Evolutionary conservation across 2,888 invertebrate genomes (phyloP).

Genomic region (Actias luna): DNA sequence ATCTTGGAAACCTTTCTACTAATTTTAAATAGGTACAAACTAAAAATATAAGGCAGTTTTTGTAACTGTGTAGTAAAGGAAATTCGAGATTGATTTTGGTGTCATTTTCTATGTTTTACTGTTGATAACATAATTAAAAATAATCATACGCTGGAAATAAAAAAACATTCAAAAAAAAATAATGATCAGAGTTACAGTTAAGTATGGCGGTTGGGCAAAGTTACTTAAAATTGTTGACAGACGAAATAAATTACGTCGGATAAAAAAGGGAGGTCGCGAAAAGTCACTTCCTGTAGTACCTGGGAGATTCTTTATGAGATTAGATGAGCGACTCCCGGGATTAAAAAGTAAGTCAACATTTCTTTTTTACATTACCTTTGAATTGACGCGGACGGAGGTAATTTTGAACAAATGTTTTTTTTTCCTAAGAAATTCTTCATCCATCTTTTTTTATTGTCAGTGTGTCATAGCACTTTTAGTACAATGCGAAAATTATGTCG

Average conservation of each 20-base stretch:
- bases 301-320: slow-evolving; percentile 3
- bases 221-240: slow-evolving; percentile 13
- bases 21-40: too few species aligned
- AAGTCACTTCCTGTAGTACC: slow-evolving; percentile 3
- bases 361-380: slow-evolving; percentile 3
- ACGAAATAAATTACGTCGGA: slow-evolving; percentile 11
- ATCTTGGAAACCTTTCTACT: too few species aligned
- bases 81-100: too few species aligned
- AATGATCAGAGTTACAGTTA: background rate
- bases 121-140: too few species aligned
- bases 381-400: background rate
- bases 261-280: background rate
- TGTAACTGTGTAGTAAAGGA: too few species aligned
- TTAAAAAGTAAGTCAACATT: slow-evolving; percentile 9
- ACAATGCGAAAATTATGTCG: too few species aligned
- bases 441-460: background rate
- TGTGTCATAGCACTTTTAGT: too few species aligned
- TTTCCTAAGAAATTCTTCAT: background rate
- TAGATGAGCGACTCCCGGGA: slow-evolving; percentile 5
- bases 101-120: too few species aligned
- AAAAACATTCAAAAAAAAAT: background rate
- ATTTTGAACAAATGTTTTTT: background rate
- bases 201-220: background rate
- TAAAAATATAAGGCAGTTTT: too few species aligned
- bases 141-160: too few species aligned